phyloP scores from a whole-genome alignment of 2,113 vertebrate genomes.

The Tricholaema leucomelas region DNA sequence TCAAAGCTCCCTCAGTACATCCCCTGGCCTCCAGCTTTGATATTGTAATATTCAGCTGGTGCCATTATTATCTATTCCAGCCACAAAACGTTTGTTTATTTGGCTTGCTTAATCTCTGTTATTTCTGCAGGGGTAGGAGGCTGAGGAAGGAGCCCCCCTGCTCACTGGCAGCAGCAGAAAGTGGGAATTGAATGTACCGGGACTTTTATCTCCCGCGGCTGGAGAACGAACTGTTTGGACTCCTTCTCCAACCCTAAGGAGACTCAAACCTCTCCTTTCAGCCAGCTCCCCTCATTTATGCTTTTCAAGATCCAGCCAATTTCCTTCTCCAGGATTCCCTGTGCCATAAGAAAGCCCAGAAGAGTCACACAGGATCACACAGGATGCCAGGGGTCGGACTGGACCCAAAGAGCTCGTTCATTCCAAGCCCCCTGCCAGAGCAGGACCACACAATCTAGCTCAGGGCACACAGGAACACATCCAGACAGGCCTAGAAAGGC shows the following conservation, averaged over 20 bases:
- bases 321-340: constrained; percentile 39
- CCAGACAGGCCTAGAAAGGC: no score
- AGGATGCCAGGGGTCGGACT: no score
- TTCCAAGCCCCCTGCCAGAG: no score
- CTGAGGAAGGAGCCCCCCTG: constrained; percentile 62
- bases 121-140: constrained; percentile 65
- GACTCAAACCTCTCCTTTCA: not conserved
- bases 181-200: constrained; percentile 62
- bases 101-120: constrained; percentile 75
- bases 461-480: no score
- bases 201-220: constrained; percentile 71
- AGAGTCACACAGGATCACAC: not conserved
- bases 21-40: constrained; percentile 76
- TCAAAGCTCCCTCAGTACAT: constrained; percentile 73
- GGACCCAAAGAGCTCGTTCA: no score
- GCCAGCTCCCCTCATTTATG: constrained; percentile 64
- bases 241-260: not conserved
- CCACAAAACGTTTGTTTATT: constrained; percentile 75
- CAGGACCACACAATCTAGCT: no score
- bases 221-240: constrained; percentile 62
- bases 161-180: constrained; percentile 71
- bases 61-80: constrained; percentile 78
- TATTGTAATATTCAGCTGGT: constrained; percentile 78
- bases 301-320: constrained; percentile 61
- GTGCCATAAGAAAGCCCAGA: constrained; percentile 8